Base-by-base conservation (phyloP, 2,797 vertebrate genomes). In the Sardinella longiceps region DNA sequence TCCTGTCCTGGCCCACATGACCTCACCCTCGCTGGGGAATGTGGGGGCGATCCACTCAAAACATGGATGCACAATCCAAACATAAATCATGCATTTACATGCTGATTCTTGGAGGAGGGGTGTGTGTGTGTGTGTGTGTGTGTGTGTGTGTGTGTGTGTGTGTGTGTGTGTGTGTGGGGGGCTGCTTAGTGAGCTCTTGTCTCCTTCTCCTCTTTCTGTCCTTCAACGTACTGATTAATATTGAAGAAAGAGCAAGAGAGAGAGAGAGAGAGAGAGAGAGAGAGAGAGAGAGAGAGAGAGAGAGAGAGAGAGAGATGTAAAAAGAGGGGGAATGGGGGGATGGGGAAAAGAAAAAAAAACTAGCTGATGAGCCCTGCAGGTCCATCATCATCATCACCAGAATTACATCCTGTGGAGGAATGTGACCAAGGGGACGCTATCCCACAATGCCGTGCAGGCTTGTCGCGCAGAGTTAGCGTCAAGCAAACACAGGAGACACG, bases 401-500 rank as follows among this genome's bases (percentile, higher is more conserved):
- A 84, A 86, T 86, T 95, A 94, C 92, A 93, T 93, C 87, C 84
- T 84, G 84, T 87, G 87, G 87, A 80, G 92, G 93, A 95, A 94
- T 93, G 94, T 93, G 94, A 94, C 94, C 93, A 87, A 94, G 93
- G 37, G 95, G 95, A 93, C 90, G 92, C 94, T n/a, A 93, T 95
- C 94, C 94, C 95, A 94, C 91, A 94, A 94, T 94, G 94, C 94
- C 86, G 89, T 91, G 92, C 93, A 92, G 12, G 91, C 85, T 92
- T 87, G 94, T 94, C 94, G 85, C 83, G 88, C 90, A 88, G 92
- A 91, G 92, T 95, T 95, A 95, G 91, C 93, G 84, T 95, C 93
- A 95, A 94, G 91, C 90, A 94, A 92, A 94, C 93, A 94, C 94
- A 94, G 93, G 94, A 94, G 94, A 94, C 93, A 94, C 93, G 91